Evolutionary conservation across 2,113 vertebrate genomes (phyloP), one percentile per base, ranked within the genome.

Genomic region (Stictonetta naevosa): DNA sequence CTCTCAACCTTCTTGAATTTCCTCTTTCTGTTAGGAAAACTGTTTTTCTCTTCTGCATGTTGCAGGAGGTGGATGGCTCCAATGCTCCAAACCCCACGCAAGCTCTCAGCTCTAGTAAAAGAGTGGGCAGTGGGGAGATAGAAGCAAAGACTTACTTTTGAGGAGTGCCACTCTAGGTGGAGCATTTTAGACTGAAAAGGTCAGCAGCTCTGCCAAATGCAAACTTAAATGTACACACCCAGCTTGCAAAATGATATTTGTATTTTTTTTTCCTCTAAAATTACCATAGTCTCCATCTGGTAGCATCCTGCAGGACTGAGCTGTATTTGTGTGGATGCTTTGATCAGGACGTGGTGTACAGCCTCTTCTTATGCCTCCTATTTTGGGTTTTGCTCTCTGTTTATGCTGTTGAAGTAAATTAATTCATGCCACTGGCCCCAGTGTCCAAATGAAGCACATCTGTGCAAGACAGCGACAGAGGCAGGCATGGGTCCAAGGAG

Each of bases 221-320:
- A 90, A 95, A 90, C 77, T 72, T 78, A 78, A 83, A 66, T 58
- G 38, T 58, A 75, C 55, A 22, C 7, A 38, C 78, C 48, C 29
- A 53, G 40, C 86, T 71, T 6, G 2, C 33, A 84, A 88, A 93
- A 67, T 34, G 56, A 15, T 72, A 36, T 90, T 95, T 94, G n/a
- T 88, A 12, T 53, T 58, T 83, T 92, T 87, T 91, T 38, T 48
- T 8, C 20, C 34, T 92, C 92, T 88, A 64, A 93, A 92, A 96
- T 95, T 97, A 86, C 73, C 93, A 86, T 81, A 83, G 38, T 75
- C 60, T 90, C 95, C 95, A 96, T 94, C 90, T 96, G 90, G 83
- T 36, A 67, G 46, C 21, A 63, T 67, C 60, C 76, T 83, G 69
- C 71, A 95, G 74, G 59, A 66, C 67, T 50, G 58, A 91, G 55